phyloP scores from a whole-genome alignment of 2,888 invertebrate species.

The Metellina segmentata region DNA sequence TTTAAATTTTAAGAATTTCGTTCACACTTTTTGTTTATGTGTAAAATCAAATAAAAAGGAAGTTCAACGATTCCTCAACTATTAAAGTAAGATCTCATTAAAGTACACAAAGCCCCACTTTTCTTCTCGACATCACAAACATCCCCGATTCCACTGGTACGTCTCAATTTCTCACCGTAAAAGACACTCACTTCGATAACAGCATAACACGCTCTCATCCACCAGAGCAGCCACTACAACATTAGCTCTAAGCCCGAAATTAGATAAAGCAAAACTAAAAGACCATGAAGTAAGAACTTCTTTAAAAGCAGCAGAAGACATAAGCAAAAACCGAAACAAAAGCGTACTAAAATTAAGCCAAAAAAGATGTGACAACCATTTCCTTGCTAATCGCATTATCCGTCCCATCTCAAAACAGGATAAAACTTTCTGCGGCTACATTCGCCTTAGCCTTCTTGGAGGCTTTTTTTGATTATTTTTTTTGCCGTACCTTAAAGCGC shows the following conservation, averaged over 20 bases:
- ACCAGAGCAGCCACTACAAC: not conserved
- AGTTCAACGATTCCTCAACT: too few relatives aligned
- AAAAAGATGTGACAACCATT: conserved; percentile 66
- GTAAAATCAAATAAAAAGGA: too few relatives aligned
- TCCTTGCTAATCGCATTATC: conserved; percentile 56
- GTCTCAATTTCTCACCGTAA: not conserved
- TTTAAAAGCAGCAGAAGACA: not conserved
- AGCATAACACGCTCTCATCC: not conserved
- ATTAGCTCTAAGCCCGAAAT: not conserved
- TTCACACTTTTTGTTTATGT: too few relatives aligned
- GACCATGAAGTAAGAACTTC: not conserved
- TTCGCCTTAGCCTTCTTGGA: not conserved
- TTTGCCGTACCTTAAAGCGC: conserved; percentile 47
- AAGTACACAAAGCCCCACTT: too few relatives aligned
- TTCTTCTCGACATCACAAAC: too few relatives aligned
- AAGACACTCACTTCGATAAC: not conserved
- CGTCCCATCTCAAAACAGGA: conserved; percentile 43
- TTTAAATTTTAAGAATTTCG: too few relatives aligned
- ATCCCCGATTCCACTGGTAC: too few relatives aligned
- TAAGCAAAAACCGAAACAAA: not conserved
- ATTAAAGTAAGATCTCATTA: too few relatives aligned
- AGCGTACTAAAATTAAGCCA: conserved; percentile 31
- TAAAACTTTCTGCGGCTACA: conserved; percentile 45
- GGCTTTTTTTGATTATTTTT: conserved; percentile 40
- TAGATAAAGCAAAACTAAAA: not conserved